Conservation (phyloP, 2,113 vertebrate species). For the Sialia sialis region DNA sequence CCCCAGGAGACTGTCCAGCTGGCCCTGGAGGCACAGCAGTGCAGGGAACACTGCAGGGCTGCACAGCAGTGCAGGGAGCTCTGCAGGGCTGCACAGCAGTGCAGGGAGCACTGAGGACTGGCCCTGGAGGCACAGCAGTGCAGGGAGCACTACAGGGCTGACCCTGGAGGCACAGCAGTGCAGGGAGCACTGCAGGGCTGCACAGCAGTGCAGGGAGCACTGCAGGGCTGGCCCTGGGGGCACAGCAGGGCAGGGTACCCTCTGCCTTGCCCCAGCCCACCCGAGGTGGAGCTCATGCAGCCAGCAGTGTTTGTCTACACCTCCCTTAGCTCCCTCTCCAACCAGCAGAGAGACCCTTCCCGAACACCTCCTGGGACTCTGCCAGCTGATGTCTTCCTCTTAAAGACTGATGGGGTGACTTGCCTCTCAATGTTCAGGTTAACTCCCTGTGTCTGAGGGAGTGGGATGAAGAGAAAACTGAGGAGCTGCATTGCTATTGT, state of each 20-base stretch:
- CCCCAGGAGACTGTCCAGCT: background rate
- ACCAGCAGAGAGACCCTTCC: background rate
- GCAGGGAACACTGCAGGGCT: too few species aligned
- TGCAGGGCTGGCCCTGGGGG: background rate
- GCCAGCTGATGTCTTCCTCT: background rate
- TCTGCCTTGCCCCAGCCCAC: background rate
- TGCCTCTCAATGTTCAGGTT: background rate
- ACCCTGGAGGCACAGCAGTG: background rate
- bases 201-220: too few species aligned
- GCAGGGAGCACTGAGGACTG: background rate
- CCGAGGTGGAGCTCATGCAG: accelerated
- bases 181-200: too few species aligned
- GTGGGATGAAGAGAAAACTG: background rate
- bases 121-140: background rate
- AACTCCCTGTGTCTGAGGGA: background rate
- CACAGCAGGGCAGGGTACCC: background rate
- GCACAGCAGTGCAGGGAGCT: too few species aligned
- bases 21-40: background rate
- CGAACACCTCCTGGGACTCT: background rate
- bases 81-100: too few species aligned
- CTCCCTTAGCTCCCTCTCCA: background rate
- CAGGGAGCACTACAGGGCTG: background rate
- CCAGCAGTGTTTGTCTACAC: background rate
- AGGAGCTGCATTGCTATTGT: background rate
- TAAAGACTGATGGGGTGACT: background rate